Conservation (phyloP, 1,140 invertebrate genomes). For the Stegodyphus mimosarum region DNA sequence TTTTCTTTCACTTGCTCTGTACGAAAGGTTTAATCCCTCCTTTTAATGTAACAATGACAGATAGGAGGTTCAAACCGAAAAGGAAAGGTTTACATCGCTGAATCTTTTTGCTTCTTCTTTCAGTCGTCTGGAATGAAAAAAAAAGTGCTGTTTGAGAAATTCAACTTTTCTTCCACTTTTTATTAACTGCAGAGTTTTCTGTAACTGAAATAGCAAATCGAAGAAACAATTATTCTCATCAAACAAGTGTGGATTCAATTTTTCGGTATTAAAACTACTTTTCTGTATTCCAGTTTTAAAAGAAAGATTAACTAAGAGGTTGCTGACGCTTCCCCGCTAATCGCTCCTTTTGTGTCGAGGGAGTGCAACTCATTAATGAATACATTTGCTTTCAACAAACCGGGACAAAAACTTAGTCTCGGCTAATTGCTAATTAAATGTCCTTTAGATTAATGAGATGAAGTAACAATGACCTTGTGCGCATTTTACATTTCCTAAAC, state of each 20-base stretch:
- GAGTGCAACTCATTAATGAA: slow-evolving; percentile 9
- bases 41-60: slow-evolving; percentile 38
- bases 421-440: slow-evolving; percentile 35
- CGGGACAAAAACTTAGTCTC: slow-evolving; percentile 4
- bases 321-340: background rate
- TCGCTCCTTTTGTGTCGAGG: background rate
- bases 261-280: slow-evolving; percentile 3
- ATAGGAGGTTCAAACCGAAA: slow-evolving; percentile 14
- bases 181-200: background rate
- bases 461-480: background rate
- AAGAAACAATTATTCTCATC: background rate
- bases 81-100: no score
- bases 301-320: background rate
- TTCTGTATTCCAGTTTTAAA: background rate
- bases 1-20: slow-evolving; percentile 15
- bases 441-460: slow-evolving; percentile 24
- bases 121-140: background rate
- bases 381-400: background rate
- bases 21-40: slow-evolving; percentile 12
- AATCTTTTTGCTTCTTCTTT: background rate
- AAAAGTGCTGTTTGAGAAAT: background rate
- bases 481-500: background rate
- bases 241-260: background rate
- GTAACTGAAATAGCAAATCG: background rate
- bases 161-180: background rate